A percentile compares a stretch with the other conserved stretches of the same genome.
Evolutionary conservation across 1,140 invertebrate species (phyloP).

Genomic region (Kradibia gibbosae): DNA sequence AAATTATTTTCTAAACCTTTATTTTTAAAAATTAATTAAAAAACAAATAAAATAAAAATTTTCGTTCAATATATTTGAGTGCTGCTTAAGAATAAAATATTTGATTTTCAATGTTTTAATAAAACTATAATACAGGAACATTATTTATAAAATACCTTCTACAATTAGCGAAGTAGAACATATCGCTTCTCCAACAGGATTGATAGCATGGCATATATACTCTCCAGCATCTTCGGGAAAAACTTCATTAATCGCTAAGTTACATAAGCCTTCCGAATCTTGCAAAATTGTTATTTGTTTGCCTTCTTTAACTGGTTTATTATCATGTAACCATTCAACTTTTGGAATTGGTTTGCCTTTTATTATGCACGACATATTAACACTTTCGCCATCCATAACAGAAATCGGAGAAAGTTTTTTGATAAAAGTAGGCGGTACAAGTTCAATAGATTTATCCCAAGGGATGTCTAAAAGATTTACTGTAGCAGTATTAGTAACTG

Average conservation of each 20-base stretch:
- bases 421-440: slow-evolving; percentile 83
- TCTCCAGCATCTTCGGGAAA: slow-evolving; percentile 94
- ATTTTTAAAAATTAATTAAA: too few relatives aligned
- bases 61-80: too few relatives aligned
- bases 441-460: slow-evolving; percentile 76
- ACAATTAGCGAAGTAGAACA: slow-evolving; percentile 86
- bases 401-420: slow-evolving; percentile 80
- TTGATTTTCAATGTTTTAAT: background rate
- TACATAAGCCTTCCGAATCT: slow-evolving; percentile 85
- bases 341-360: slow-evolving; percentile 86
- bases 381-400: slow-evolving; percentile 94
- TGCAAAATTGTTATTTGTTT: slow-evolving; percentile 85
- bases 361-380: slow-evolving; percentile 83
- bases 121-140: background rate
- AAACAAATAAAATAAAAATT: background rate
- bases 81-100: too few relatives aligned
- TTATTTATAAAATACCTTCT: slow-evolving; percentile 79
- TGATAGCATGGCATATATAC: slow-evolving; percentile 88
- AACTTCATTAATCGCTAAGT: slow-evolving; percentile 90
- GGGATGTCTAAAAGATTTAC: slow-evolving; percentile 79
- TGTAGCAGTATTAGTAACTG: slow-evolving; percentile 86
- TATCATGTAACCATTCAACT: slow-evolving; percentile 87
- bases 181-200: slow-evolving; percentile 87
- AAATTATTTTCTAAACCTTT: background rate
- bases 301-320: slow-evolving; percentile 80